Conservation (phyloP, 2,797 vertebrate genomes). For the Vultur gryphus region DNA sequence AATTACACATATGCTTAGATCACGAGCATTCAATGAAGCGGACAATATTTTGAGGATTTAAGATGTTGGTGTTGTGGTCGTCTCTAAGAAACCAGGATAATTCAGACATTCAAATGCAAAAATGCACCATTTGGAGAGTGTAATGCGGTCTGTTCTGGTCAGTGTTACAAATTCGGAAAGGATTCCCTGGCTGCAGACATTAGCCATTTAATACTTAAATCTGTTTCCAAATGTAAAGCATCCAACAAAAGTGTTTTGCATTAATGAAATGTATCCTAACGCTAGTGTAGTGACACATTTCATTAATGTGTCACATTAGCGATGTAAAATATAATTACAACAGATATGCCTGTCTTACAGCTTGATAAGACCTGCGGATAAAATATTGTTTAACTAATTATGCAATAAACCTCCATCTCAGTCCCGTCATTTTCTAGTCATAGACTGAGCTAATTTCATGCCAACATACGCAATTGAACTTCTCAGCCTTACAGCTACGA, state of each 20-base stretch:
- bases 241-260: slow-evolving; percentile 81
- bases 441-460: slow-evolving; percentile 34
- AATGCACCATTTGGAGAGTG: slow-evolving; percentile 83
- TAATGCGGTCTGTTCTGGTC: slow-evolving; percentile 85
- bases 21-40: slow-evolving; percentile 81
- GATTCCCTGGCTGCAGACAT: slow-evolving; percentile 80
- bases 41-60: slow-evolving; percentile 95
- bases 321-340: slow-evolving; percentile 78
- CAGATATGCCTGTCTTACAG: slow-evolving; percentile 53
- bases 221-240: slow-evolving; percentile 85
- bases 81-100: slow-evolving; percentile 85
- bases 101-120: slow-evolving; percentile 91
- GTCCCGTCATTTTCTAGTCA: background rate
- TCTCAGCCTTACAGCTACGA: background rate
- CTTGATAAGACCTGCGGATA: slow-evolving; percentile 38
- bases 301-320: slow-evolving; percentile 67
- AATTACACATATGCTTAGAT: slow-evolving; percentile 93
- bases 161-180: slow-evolving; percentile 84
- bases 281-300: slow-evolving; percentile 65
- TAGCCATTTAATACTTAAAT: slow-evolving; percentile 85
- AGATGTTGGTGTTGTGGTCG: slow-evolving; percentile 85
- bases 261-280: slow-evolving; percentile 75
- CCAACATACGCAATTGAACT: background rate
- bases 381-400: slow-evolving; percentile 64
- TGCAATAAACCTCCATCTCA: slow-evolving; percentile 11